These are phyloP conservation scores for Acropternis orthonyx DNA, from an alignment of 2,797 vertebrate genomes.

Conservation along the genomic window DNA sequence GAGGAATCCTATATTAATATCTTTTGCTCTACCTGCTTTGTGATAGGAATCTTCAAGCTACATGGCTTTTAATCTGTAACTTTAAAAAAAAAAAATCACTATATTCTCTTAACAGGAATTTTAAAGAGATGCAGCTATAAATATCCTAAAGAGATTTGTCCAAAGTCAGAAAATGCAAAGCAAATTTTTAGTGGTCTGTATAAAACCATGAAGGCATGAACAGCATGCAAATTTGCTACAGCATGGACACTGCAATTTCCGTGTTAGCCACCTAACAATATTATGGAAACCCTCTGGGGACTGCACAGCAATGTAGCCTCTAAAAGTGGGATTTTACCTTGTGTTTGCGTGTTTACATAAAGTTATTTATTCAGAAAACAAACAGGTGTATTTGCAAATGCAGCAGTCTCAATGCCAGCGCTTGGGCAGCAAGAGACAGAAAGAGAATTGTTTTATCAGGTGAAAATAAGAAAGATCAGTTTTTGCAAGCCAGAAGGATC, in stretches of 20 bases:
- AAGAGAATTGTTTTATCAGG: background rate
- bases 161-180: background rate
- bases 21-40: background rate
- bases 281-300: background rate
- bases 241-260: background rate
- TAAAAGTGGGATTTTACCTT: background rate
- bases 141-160: background rate
- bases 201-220: background rate
- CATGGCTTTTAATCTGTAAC: background rate
- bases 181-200: background rate
- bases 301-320: background rate
- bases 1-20: background rate
- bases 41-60: background rate
- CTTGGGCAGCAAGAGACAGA: background rate
- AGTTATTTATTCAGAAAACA: background rate
- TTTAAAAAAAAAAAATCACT: background rate
- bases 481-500: background rate
- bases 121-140: background rate
- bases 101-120: background rate
- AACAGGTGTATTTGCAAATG: background rate
- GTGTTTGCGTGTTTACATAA: background rate
- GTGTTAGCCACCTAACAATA: background rate
- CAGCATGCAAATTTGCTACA: background rate
- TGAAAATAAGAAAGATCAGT: background rate
- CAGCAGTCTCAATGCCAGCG: fast-evolving